phyloP scores from a whole-genome alignment of 2,797 vertebrate species.

The Rousettus madagascariensis region DNA sequence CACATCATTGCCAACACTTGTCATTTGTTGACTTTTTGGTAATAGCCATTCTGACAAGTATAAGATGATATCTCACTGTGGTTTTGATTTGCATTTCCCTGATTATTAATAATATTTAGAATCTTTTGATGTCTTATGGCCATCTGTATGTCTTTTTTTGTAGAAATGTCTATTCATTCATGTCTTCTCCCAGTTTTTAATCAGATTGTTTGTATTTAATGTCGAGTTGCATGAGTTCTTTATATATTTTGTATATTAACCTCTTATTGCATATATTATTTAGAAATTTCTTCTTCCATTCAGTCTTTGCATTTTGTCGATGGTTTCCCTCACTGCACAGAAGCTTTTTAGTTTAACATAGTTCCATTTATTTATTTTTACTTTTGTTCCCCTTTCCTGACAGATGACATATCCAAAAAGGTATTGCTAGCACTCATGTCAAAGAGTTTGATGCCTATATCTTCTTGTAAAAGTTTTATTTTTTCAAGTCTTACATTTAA shows the following conservation, averaged over 20 bases:
- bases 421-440: neutral
- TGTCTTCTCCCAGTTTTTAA: neutral
- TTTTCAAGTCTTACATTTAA: neutral
- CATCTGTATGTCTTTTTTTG: neutral
- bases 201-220: neutral
- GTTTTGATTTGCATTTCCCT: neutral
- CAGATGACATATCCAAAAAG: neutral
- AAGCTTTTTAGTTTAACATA: neutral
- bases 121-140: neutral
- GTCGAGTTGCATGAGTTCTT: neutral
- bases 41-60: neutral
- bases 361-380: neutral
- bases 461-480: neutral
- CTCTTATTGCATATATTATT: neutral
- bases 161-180: neutral
- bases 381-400: neutral
- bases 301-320: neutral
- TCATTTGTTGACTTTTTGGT: neutral
- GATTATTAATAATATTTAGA: neutral
- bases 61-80: neutral
- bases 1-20: neutral
- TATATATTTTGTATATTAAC: neutral
- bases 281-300: neutral
- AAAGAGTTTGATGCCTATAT: neutral
- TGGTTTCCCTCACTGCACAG: neutral